Conservation (phyloP, 1,140 invertebrate species). For the Lutraria rhynchaena region DNA sequence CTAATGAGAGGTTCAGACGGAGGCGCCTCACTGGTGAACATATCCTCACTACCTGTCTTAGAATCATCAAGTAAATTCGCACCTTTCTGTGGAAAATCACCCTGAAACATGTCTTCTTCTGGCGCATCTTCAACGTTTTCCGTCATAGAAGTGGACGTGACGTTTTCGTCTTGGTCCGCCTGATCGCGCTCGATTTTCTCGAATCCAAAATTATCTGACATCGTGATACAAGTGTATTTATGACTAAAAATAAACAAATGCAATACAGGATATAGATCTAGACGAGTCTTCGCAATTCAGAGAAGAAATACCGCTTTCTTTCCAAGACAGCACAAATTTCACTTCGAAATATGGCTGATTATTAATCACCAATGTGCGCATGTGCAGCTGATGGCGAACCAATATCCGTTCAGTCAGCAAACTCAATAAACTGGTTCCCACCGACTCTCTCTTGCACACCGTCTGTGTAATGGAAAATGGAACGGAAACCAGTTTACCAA, state of each 20-base stretch:
- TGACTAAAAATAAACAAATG: neutral
- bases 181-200: conserved; percentile 36
- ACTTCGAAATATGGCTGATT: conserved; percentile 25
- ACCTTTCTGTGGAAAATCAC: neutral
- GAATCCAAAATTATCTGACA: conserved; percentile 46
- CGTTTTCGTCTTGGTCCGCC: conserved; percentile 34
- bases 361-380: conserved; percentile 47
- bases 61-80: conserved; percentile 23
- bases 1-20: conserved; percentile 30
- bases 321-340: neutral
- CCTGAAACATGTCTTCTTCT: conserved; percentile 40
- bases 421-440: no score
- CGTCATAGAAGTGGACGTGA: conserved; percentile 41
- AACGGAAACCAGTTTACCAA: no score
- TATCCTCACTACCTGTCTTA: neutral
- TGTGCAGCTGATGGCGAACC: conserved; percentile 12
- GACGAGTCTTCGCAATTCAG: no score
- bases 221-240: neutral
- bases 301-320: neutral
- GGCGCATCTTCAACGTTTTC: conserved; percentile 5
- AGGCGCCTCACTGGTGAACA: conserved; percentile 13
- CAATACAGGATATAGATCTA: no score
- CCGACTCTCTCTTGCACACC: no score
- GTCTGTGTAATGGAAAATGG: no score
- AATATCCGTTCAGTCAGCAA: neutral